A percentile compares a stretch with the other conserved stretches of the same genome.
These are phyloP conservation scores for Riparia riparia DNA, from an alignment of 2,113 vertebrate genomes.

Conservation along the genomic window DNA sequence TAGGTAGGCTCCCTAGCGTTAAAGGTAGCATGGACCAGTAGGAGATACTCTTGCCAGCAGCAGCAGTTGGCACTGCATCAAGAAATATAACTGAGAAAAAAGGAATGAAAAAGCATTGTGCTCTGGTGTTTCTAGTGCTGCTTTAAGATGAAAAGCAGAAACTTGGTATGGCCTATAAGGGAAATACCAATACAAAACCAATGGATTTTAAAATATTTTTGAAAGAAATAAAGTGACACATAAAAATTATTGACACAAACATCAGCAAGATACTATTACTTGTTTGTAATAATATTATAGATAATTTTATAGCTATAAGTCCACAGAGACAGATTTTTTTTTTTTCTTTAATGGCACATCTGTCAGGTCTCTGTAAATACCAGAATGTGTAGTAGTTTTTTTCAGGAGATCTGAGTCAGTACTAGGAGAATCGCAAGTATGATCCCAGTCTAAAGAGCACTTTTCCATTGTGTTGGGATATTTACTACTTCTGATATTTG, in stretches of 20 bases:
- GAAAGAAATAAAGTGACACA: neutral
- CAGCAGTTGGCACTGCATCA: neutral
- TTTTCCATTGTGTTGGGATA: neutral
- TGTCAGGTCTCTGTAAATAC: neutral
- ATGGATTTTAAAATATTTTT: neutral
- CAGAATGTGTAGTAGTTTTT: neutral
- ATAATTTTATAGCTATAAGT: neutral
- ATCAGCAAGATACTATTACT: neutral
- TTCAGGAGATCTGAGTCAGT: neutral
- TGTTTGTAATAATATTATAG: neutral
- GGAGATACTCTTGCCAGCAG: neutral
- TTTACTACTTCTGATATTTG: neutral
- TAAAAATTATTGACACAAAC: neutral
- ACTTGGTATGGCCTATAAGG: neutral
- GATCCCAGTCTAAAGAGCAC: neutral
- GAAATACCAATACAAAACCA: neutral
- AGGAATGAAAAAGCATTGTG: neutral
- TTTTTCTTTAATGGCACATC: neutral
- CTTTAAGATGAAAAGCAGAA: neutral
- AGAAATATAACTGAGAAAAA: neutral
- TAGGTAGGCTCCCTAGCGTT: neutral
- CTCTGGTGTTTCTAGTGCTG: neutral
- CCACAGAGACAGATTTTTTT: neutral
- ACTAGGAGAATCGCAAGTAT: rapidly evolving
- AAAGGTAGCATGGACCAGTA: neutral